Evolutionary conservation across 2,797 vertebrate genomes (phyloP).

Genomic region (Parauchenoglanis ngamensis): DNA sequence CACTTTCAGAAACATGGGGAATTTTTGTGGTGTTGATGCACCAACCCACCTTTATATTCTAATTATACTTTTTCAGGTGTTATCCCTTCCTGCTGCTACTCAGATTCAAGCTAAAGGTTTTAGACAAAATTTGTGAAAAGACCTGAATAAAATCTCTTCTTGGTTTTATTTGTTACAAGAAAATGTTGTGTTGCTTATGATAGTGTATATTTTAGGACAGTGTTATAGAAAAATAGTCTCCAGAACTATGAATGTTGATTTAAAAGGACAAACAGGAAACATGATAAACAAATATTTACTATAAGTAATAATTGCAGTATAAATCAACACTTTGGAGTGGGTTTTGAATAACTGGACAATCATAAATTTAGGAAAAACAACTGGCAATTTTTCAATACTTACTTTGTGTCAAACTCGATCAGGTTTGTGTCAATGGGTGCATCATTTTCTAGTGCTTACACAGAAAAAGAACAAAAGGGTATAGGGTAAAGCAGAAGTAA

Average conservation of each 20-base stretch:
- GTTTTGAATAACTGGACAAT: background rate
- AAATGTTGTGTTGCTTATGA: background rate
- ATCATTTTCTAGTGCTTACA: conserved; percentile 85
- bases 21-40: background rate
- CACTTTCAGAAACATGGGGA: background rate
- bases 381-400: conserved; percentile 63
- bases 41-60: background rate
- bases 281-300: background rate
- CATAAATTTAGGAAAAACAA: background rate
- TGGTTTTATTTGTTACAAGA: background rate
- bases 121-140: background rate
- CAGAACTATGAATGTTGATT: background rate
- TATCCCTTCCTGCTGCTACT: background rate
- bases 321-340: background rate
- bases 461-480: conserved; percentile 33
- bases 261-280: background rate
- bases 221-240: background rate
- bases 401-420: conserved; percentile 96
- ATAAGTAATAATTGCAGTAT: background rate
- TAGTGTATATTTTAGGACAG: background rate
- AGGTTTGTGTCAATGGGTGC: conserved; percentile 90
- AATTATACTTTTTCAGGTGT: background rate
- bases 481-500: background rate
- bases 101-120: background rate
- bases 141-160: background rate